Base-by-base conservation (phyloP, 2,797 vertebrate species). In the Cygnus olor region DNA sequence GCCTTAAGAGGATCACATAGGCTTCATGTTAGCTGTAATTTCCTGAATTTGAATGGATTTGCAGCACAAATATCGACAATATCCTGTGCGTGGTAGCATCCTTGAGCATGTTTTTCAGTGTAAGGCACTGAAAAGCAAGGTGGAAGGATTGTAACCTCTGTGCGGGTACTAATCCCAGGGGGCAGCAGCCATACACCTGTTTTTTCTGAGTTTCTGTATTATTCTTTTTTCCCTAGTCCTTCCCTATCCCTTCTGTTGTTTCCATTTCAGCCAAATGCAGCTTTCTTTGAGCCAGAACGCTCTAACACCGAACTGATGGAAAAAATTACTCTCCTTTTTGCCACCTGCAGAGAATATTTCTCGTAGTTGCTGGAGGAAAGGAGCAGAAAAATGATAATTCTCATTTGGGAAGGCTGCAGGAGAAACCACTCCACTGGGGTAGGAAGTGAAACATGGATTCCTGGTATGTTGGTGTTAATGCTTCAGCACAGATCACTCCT, bases 1-100 rank as follows among this genome's bases (percentile, higher is more conserved):
- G 95, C 78, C 32, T 70, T 96, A 95, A 93, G 94, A 93, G 94
- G 95, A 94, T 96, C 89, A 94, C 90, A 49, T 22, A 80, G 53
- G 57, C 90, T 89, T 91, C 88, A 58, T 1, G 40, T 61, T 91
- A 88, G 83, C 85, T 93, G 78, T 90, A 71, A 91, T 94, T 94
- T 94, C 61, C 80, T 91, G 89, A 63, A 47, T 94, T 85, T 94
- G 74, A 73, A 80, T 73, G 95, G 80, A 77, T 96, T 95, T 93
- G 95, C 71, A 82, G 85, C 83, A 82, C 56, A 80, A 77, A 85
- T 93, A 93, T 87, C 3, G 1, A 80, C 80, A 89, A 83, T 82
- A 88, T 82, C 64, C 80, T 82, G 38, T 40, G 20, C 27, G 30
- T 0, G 24, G 68, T 68, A 65, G 38, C 63, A 66, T 91, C 91